A percentile compares a stretch with the other conserved stretches of the same genome.
phyloP scores from a whole-genome alignment of 2,888 invertebrate species.

The Reticulitermes lucifugus region DNA sequence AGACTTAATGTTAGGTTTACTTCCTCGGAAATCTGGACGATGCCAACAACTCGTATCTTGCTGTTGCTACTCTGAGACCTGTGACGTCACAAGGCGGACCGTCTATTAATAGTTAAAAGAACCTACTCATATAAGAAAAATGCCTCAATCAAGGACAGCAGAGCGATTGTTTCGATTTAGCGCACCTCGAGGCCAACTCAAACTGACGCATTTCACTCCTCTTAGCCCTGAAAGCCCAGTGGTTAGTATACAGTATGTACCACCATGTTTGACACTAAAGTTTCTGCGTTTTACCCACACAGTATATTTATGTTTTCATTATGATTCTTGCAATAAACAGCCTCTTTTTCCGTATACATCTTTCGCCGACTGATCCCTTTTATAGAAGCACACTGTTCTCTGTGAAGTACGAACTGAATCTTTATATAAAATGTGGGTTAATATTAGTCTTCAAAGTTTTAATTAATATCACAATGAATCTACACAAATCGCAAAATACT shows the following conservation, averaged over 20 bases:
- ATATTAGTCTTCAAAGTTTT: background rate
- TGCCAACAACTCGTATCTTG: constrained; percentile 19
- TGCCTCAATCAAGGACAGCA: constrained; percentile 39
- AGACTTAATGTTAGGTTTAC: background rate
- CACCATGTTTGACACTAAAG: too few species aligned
- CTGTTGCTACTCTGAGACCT: background rate
- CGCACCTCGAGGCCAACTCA: constrained; percentile 10
- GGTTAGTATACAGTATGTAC: too few species aligned
- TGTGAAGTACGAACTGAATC: too few species aligned
- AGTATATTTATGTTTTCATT: too few species aligned
- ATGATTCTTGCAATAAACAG: too few species aligned
- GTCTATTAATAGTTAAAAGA: constrained; percentile 39
- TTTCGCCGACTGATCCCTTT: too few species aligned
- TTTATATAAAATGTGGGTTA: too few species aligned
- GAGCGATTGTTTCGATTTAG: constrained; percentile 37
- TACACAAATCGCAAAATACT: background rate
- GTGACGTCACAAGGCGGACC: constrained; percentile 34
- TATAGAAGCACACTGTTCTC: too few species aligned
- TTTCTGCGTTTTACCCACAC: too few species aligned
- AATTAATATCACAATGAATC: constrained; percentile 3
- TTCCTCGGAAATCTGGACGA: constrained; percentile 13
- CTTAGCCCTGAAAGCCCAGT: too few species aligned
- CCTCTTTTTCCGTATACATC: too few species aligned
- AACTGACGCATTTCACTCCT: constrained; percentile 14
- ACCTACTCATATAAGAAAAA: constrained; percentile 40